Evolutionary conservation across 2,888 invertebrate species (phyloP), one percentile per base, ranked within the genome.

Genomic region (Epinotia nisella): DNA sequence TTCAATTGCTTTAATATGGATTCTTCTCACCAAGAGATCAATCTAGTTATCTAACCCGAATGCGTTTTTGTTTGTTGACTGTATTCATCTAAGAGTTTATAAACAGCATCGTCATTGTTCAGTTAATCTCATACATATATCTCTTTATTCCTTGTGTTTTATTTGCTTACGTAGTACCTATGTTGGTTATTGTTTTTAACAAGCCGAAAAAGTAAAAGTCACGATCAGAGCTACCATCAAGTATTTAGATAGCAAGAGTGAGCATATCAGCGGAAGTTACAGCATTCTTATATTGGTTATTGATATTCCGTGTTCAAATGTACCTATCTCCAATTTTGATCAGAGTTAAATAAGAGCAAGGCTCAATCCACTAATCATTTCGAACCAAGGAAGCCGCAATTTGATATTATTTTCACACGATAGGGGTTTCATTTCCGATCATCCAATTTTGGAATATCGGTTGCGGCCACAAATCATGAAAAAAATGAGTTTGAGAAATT

Each of bases 371-470:
- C 74, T 67, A 74, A 75, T 73, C 70, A 75, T 75, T 76, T 74
- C 67, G 67, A 66, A 74, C 73, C 74, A 69, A 70, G 78, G 78
- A 73, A 78, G 78, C 83, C 80, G 82, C 80, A 79, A 77, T 76
- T 81, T 81, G 79, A 86, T 83, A 88, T 88, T 83, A 88, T 87
- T 87, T 92, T 93, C 92, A 91, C 93, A 92, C 91, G 92, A 88
- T 83, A 82, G 82, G 83, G 83, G 83, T 85, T 87, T 85, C 79
- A 85, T 87, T 88, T 89, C 85, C 85, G 90, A 91, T 91, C 89
- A 80, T 85, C 91, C 91, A 92, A 93, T 93, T 92, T 92, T 76
- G 80, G 79, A 81, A 85, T 89, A 92, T 92, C 90, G 90, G 86
- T 73, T 67, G 91, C 87, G 85, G 88, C 91, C 81, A 90, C 90